These are phyloP conservation scores for Passer montanus DNA, from an alignment of 2,113 vertebrate species.

Conservation along the genomic window DNA sequence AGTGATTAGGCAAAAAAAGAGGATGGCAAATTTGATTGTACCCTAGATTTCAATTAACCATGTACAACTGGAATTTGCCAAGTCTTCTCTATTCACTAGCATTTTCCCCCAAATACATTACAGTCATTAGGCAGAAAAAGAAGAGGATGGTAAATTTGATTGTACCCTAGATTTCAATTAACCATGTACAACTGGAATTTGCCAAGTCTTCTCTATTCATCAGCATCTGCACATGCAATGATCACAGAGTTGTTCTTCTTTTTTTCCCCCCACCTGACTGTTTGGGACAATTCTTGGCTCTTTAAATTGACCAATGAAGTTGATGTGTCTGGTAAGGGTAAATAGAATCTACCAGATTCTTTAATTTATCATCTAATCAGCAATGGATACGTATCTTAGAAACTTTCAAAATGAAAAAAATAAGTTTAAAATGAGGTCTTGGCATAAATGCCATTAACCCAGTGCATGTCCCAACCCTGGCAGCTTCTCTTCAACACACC, in stretches of 20 bases:
- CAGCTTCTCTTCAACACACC: background rate
- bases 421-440: background rate
- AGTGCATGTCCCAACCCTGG: fast-evolving
- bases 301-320: background rate
- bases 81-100: background rate
- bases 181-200: background rate
- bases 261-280: fast-evolving
- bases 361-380: background rate
- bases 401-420: background rate
- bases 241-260: background rate
- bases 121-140: background rate
- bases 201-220: background rate
- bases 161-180: background rate
- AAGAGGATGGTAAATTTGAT: background rate
- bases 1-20: background rate
- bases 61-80: background rate
- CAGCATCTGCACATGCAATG: background rate
- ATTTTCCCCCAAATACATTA: background rate
- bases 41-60: background rate
- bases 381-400: background rate
- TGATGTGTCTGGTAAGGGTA: background rate
- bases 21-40: background rate
- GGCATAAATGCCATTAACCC: background rate
- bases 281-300: background rate
- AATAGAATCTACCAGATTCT: background rate